Percentiles rank a stretch among this genome's conserved stretches.
Conservation (phyloP, 2,113 vertebrate species). For the Lophius piscatorius region DNA sequence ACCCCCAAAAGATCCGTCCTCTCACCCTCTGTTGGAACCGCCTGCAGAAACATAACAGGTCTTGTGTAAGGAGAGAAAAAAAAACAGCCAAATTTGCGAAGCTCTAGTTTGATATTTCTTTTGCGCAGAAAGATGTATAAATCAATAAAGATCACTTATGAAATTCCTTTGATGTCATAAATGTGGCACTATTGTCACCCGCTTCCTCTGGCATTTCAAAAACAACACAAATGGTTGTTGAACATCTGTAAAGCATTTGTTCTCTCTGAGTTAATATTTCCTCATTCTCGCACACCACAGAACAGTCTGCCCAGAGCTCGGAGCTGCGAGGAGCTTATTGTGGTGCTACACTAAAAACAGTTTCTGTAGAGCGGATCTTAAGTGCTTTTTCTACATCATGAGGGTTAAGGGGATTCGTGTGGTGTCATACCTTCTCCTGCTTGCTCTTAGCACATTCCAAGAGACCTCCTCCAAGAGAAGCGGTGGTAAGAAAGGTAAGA, state of each 20-base stretch:
- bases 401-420: slow-evolving; percentile 68
- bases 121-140: too few species aligned
- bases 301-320: slow-evolving; percentile 31
- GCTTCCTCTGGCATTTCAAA: slow-evolving; percentile 11
- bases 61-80: not conserved
- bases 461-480: slow-evolving; percentile 66
- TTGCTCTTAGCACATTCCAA: slow-evolving; percentile 72
- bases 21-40: slow-evolving; percentile 1
- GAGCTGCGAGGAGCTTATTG: slow-evolving; percentile 20
- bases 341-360: slow-evolving; percentile 28
- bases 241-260: slow-evolving; percentile 76
- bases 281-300: not conserved
- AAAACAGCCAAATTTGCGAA: too few species aligned
- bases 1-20: slow-evolving; percentile 9
- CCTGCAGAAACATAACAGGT: slow-evolving; percentile 15
- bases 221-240: slow-evolving; percentile 32
- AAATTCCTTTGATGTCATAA: too few species aligned
- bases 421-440: slow-evolving; percentile 79
- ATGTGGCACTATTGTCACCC: not conserved
- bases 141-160: too few species aligned
- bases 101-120: too few species aligned
- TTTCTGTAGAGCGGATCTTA: slow-evolving; percentile 11
- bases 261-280: slow-evolving; percentile 53
- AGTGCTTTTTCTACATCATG: slow-evolving; percentile 72
- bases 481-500: slow-evolving; percentile 87